Conservation (phyloP, 2,888 invertebrate genomes). For the Lasius fuliginosus region DNA sequence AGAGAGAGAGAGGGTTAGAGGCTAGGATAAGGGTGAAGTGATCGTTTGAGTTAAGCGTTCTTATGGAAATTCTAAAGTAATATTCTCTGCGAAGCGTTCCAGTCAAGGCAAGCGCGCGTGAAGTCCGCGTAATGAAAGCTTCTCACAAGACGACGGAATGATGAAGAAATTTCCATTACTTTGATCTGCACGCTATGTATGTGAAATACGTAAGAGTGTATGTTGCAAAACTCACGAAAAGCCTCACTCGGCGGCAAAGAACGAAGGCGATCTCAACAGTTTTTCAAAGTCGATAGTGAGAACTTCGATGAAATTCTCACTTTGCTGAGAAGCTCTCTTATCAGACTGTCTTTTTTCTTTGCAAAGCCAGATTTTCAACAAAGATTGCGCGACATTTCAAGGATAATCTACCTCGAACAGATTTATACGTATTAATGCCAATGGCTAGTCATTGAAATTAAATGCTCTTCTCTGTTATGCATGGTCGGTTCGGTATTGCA, state of each 20-base stretch:
- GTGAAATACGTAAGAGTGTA: constrained; percentile 42
- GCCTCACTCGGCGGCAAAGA: constrained; percentile 51
- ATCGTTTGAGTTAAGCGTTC: constrained; percentile 76
- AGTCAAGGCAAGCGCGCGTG: constrained; percentile 58
- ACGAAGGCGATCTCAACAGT: constrained; percentile 68
- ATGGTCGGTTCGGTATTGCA: constrained; percentile 15
- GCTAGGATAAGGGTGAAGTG: constrained; percentile 43
- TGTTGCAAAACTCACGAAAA: constrained; percentile 58
- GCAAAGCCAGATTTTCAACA: constrained; percentile 32
- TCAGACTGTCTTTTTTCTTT: not conserved
- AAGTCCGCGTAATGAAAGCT: constrained; percentile 79
- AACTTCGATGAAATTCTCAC: constrained; percentile 69
- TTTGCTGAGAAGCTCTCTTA: constrained; percentile 51
- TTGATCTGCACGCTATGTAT: constrained; percentile 57
- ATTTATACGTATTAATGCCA: constrained; percentile 31
- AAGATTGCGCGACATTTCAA: constrained; percentile 51
- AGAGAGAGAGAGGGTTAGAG: not conserved
- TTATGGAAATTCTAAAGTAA: constrained; percentile 82
- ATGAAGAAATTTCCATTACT: constrained; percentile 78
- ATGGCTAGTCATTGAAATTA: constrained; percentile 53
- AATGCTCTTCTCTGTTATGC: constrained; percentile 47
- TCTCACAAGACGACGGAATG: constrained; percentile 69
- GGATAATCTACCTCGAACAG: constrained; percentile 43
- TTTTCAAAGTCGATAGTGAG: constrained; percentile 66
- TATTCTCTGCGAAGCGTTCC: constrained; percentile 72